Evolutionary conservation across 2,797 vertebrate genomes (phyloP), one percentile per base, ranked within the genome.

Genomic region (Microctenopoma steveboyesi): DNA sequence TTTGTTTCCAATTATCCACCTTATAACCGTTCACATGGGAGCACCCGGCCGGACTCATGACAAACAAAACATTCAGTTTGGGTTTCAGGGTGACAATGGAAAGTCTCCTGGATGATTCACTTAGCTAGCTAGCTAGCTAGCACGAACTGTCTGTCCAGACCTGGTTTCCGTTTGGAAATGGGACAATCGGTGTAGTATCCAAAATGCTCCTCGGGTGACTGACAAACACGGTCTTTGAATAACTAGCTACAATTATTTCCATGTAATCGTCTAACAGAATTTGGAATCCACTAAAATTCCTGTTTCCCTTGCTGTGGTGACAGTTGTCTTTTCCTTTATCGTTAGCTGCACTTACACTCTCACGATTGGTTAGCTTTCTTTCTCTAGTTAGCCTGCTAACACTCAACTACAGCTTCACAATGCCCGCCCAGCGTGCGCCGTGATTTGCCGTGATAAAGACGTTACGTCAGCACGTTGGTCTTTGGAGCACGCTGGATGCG

Each of bases 1-100:
- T 98, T 94, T 98, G 97, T 94, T 96, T 97, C 97, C 97, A 98
- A 91, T 98, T 97, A 84, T 98, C 97, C 96, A 97, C 97, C 94
- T 98, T 98, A 95, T 96, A 98, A 90, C 94, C 95, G 94, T 95
- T 96, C 95, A 98, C 95, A 95, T 98, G 97, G 94, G 96, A 95
- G 92, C 97, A 98, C 92, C 97, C 96, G 93, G 96, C 94, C 92
- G 96, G 96, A 95, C 96, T 95, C 95, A 97, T 96, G 93, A 96
- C 95, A 95, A 89, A 93, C 88, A 84, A 92, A 81, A 93, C 93
- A 94, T 95, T 92, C 92, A 91, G 74, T 87, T 88, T 85, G 73
- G 69, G 51, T 83, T 82, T 83, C 74, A 57, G 82, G 84, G 86
- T 81, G 87, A 88, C 85, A 89, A 89, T 82, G 82, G 89, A 88